Percentiles rank a stretch among this genome's conserved stretches.
These are phyloP conservation scores for Tragelaphus strepsiceros DNA, from an alignment of 2,113 vertebrate species.

Conservation along the genomic window DNA sequence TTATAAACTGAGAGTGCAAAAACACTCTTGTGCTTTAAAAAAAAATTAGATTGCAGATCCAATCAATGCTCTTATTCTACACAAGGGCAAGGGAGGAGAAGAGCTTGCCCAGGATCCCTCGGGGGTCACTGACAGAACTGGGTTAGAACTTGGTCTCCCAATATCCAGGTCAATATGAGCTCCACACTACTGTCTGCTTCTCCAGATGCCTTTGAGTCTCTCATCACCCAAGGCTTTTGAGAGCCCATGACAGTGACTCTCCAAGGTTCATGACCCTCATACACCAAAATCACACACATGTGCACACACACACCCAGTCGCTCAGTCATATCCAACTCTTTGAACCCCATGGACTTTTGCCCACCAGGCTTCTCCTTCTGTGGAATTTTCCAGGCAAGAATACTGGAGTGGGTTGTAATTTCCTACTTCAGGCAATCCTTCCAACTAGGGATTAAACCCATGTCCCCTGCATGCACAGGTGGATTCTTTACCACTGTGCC, in stretches of 20 bases:
- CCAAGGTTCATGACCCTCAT: background rate
- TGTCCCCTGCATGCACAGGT: background rate
- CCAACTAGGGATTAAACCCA: background rate
- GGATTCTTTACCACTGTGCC: background rate
- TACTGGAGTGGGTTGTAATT: background rate
- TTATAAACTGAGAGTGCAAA: background rate
- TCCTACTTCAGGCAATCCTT: background rate
- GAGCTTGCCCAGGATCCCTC: no score
- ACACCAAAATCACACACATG: background rate
- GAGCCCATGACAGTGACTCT: background rate
- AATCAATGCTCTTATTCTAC: background rate
- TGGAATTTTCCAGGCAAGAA: background rate
- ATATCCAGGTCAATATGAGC: background rate
- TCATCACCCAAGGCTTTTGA: background rate
- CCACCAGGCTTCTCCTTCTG: background rate
- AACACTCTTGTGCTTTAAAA: background rate
- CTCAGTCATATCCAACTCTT: background rate
- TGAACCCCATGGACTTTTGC: background rate
- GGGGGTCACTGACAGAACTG: background rate
- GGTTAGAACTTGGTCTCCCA: background rate
- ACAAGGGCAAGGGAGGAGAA: background rate
- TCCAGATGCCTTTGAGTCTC: background rate
- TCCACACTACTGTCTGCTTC: background rate
- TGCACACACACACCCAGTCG: background rate
- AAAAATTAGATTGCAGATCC: background rate